These are phyloP conservation scores for Hyposoter didymator DNA, from an alignment of 2,888 invertebrate genomes.

Conservation along the genomic window DNA sequence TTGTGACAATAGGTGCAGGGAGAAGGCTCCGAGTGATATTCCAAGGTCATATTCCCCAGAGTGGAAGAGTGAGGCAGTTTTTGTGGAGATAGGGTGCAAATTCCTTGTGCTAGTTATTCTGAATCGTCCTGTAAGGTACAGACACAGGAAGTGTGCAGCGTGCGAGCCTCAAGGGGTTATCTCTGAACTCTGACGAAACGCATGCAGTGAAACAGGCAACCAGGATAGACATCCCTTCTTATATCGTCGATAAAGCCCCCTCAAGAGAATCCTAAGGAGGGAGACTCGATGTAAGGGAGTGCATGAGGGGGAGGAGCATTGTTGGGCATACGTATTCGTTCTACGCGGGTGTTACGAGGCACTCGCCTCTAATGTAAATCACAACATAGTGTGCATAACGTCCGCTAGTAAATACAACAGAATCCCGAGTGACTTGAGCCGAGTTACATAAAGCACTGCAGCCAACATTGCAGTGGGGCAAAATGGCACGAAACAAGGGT, in stretches of 20 bases:
- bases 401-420: conserved; percentile 34
- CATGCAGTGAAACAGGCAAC: conserved; percentile 48
- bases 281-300: background rate
- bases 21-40: background rate
- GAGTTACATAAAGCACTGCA: background rate
- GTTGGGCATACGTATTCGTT: conserved; percentile 42
- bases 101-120: background rate
- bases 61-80: background rate
- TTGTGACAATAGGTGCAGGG: background rate
- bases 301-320: background rate
- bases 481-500: background rate
- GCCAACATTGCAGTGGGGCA: background rate
- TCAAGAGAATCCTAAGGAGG: conserved; percentile 26
- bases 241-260: conserved; percentile 49
- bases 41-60: background rate
- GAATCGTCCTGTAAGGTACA: background rate
- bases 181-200: conserved; percentile 44
- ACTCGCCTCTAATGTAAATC: conserved; percentile 64
- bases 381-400: conserved; percentile 53
- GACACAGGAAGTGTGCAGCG: conserved; percentile 26
- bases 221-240: conserved; percentile 38
- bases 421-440: conserved; percentile 54
- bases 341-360: conserved; percentile 44
- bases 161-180: conserved; percentile 49
- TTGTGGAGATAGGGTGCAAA: background rate